These are phyloP conservation scores for Sinocyclocheilus rhinocerous DNA, from an alignment of 2,113 vertebrate genomes.

Conservation along the genomic window DNA sequence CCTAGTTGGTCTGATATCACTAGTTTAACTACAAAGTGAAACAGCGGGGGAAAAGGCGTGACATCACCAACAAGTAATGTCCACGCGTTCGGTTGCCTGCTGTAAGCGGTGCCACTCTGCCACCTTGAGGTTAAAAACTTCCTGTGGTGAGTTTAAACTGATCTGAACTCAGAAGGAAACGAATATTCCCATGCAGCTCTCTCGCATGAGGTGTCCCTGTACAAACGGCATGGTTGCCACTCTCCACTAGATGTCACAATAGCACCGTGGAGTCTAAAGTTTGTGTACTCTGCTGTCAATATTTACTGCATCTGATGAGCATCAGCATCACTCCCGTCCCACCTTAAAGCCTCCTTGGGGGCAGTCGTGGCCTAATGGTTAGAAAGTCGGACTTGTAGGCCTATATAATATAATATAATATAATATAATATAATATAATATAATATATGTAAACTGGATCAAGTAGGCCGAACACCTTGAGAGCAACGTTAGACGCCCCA, in stretches of 20 bases:
- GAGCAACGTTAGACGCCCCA: conserved; percentile 53
- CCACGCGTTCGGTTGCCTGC: background rate
- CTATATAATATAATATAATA: background rate
- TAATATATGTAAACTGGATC: conserved; percentile 74
- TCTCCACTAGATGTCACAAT: conserved; percentile 71
- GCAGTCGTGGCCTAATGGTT: too few relatives aligned
- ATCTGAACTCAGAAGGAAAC: background rate
- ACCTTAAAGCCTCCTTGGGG: background rate
- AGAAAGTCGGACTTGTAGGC: too few relatives aligned
- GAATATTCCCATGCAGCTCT: background rate
- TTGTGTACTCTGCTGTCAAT: background rate
- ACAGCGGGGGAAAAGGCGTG: background rate
- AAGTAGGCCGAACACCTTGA: conserved; percentile 66
- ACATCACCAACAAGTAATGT: background rate
- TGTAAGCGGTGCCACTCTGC: background rate
- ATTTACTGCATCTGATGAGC: background rate
- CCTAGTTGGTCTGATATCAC: background rate
- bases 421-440: background rate
- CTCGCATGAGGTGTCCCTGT: background rate
- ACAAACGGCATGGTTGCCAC: background rate
- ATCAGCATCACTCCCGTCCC: background rate
- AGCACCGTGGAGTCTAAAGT: conserved; percentile 46
- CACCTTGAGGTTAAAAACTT: conserved; percentile 32
- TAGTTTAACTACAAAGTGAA: background rate
- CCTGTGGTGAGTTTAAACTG: background rate